Base-by-base conservation (phyloP, 2,888 invertebrate genomes). In the Cynaeus angustus region DNA sequence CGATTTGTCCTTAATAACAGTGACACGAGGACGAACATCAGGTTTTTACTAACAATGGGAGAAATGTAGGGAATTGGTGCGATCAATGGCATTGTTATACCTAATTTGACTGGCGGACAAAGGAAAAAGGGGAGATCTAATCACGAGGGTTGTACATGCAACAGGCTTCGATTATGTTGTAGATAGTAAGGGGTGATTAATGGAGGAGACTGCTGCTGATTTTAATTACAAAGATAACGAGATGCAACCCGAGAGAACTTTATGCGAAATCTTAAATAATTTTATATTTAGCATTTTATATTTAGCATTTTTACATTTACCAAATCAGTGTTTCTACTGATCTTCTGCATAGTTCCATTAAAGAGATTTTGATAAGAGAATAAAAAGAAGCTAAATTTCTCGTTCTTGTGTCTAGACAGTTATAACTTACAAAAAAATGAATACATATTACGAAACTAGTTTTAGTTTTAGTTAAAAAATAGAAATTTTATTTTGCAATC, bases 51-150 rank as follows among this genome's bases (percentile, higher is more conserved):
- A 4, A 53, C 37, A 53, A 13, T 33, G 14, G 33, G 7, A 8
- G 9, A 26, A 50, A 9, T 14, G 10, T 16, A 8, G 28, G 7
- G 52, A 30, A 14, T 21, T 21, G 21, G 21, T 21, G 21, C 30
- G 13, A 52, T 52, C 28, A 28, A 26, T 21, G 13, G 21, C 37
- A 56, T 56, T 58, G 43, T 43, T 43, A 10, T 13, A 1, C 12
- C 21, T 56, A 56, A 56, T 56, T 56, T 43, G 43, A 56, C 56
- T 33, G 14, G 38, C 37, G 12, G 55, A 55, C 55, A 55, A 55
- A 14, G 38, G 37, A 38, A 38, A 37, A 56, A 43, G 43, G 46
- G 59, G 46, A 59, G 46, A 46, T 59, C 41, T 21, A 59, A 59
- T 59, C 45, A 33, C 55, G 37, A 10, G 33, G 30, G 33, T 13